Conservation (phyloP, 2,113 vertebrate species). For the Dasyurus viverrinus region DNA sequence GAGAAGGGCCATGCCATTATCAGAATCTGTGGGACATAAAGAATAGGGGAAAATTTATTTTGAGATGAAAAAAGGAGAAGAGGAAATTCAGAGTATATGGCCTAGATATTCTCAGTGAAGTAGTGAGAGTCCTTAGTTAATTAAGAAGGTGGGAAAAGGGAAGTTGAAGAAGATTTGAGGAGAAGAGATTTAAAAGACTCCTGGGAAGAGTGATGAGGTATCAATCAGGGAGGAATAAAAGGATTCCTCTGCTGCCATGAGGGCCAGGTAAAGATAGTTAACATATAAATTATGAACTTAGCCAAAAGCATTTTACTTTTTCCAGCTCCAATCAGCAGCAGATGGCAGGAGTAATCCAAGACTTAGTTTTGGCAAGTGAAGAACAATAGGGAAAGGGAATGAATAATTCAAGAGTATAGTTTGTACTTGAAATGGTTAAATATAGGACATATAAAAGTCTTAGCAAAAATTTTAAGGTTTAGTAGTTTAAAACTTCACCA, state of each 20-base stretch:
- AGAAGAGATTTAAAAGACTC: background rate
- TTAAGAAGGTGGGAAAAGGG: background rate
- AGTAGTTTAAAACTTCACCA: background rate
- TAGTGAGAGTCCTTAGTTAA: background rate
- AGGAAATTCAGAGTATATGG: background rate
- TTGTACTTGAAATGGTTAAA: background rate
- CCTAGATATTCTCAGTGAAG: background rate
- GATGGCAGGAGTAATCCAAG: background rate
- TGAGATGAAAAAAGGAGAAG: background rate
- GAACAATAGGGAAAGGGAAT: background rate
- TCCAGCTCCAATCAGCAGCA: background rate
- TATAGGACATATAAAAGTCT: background rate
- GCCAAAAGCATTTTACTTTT: background rate
- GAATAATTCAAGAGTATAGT: background rate
- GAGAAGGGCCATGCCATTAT: background rate
- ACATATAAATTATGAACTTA: background rate
- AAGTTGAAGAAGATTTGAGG: background rate
- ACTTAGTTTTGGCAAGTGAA: background rate
- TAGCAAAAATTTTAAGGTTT: background rate
- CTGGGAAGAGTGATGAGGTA: background rate
- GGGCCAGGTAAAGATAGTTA: background rate
- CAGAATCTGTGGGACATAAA: background rate
- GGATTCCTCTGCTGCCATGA: background rate
- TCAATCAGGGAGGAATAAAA: background rate
- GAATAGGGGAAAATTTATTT: background rate